Base-by-base conservation (phyloP, 1,140 invertebrate species). In the Drosophila kanapiae region DNA sequence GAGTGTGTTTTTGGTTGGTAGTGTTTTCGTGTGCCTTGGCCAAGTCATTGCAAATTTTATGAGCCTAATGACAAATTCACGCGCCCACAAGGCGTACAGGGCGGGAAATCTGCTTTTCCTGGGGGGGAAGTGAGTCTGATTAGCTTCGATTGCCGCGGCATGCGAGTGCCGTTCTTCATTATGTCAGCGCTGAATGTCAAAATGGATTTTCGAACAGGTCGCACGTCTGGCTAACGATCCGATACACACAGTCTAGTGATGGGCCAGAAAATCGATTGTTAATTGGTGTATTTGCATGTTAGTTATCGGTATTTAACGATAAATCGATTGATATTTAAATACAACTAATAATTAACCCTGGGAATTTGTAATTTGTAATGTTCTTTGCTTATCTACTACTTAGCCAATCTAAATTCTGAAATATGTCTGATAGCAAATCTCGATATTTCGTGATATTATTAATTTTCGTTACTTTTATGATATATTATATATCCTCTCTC, bases 31-130 rank as follows among this genome's bases (percentile, higher is more conserved):
- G 57, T 74, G 40, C 27, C 23, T 23, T 35, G 64, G 83, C 68
- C 80, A 82, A 87, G 72, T 75, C 71, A 83, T 78, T 77, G 72
- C 71, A 57, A 27, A 78, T 88, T 87, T 87, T 70, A 87, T 87
- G 80, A 74, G 80, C 64, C 83, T 77, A 87, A 87, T 87, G 80
- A 87, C 76, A 58, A 82, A 87, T 87, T 47, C 67, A 63, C 71
- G 63, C 72, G 69, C 45, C 69, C 75, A 64, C 77, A 60, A 18
- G 40, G 1, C 13, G 4, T 31, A 43, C n/a, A 8, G 31, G 40
- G 14, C 23, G 57, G n/a, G 18, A 31, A 31, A 60, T 33, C 27
- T 43, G 38, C 53, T 54, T 40, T 29, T 31, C 16, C 37, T 27
- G 27, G 18, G n/a, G 16, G 13, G 35, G 48, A 2, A n/a, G n/a